A percentile compares a stretch with the other conserved stretches of the same genome.
phyloP scores from a whole-genome alignment of 2,888 invertebrate genomes.

The Ditylenchus weischeri region DNA sequence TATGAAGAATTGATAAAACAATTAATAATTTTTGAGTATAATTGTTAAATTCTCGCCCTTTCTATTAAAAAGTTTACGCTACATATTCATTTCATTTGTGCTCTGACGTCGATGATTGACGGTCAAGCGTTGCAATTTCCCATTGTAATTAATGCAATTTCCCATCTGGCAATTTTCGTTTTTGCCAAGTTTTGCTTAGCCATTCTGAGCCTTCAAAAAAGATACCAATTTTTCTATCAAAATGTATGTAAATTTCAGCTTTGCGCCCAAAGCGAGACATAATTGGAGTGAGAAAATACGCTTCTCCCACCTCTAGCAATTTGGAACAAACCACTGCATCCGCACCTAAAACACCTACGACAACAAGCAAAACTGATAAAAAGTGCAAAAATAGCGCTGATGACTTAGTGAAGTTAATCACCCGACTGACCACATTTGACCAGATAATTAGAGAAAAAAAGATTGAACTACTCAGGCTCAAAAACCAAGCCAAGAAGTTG shows the following conservation, averaged over 20 bases:
- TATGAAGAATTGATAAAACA: no score
- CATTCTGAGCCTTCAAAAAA: background rate
- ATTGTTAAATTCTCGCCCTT: no score
- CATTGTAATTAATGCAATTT: no score
- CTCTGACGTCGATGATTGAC: no score
- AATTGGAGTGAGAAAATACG: slow-evolving; percentile 44
- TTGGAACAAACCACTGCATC: background rate
- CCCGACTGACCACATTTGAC: slow-evolving; percentile 35
- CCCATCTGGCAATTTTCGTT: no score
- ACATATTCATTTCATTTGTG: no score
- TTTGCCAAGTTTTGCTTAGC: no score
- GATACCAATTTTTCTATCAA: slow-evolving; percentile 34
- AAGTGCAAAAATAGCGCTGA: background rate
- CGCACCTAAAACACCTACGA: background rate
- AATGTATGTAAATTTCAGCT: slow-evolving; percentile 26
- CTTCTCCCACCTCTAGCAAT: background rate
- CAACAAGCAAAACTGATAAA: background rate
- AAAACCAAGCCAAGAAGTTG: slow-evolving; percentile 47
- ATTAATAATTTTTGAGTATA: no score
- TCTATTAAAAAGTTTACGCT: no score
- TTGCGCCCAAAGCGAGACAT: slow-evolving; percentile 56
- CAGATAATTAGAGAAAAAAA: slow-evolving; percentile 41
- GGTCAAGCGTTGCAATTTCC: no score
- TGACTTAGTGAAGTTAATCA: slow-evolving; percentile 34
- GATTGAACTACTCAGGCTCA: slow-evolving; percentile 43